Evolutionary conservation across 1,140 invertebrate genomes (phyloP), one percentile per base, ranked within the genome.

Genomic region (Oscheius sp.): DNA sequence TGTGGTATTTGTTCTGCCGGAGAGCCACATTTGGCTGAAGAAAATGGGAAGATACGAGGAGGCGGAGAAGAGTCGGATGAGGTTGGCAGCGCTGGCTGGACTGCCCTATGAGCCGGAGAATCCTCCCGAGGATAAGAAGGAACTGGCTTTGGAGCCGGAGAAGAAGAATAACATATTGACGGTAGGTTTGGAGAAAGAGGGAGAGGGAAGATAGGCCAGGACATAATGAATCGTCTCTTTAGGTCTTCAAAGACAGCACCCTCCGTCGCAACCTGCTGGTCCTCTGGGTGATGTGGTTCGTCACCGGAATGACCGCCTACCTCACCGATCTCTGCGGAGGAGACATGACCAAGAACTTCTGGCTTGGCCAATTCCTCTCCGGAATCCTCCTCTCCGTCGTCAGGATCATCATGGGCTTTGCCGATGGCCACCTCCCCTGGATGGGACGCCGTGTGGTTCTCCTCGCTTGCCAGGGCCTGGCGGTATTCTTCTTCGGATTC

Each of bases 331-430:
- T 71, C 36, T 64, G 58, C 18, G 69, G 69, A 31, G 69, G 69
- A 63, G 69, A 71, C 42, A 71, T 71, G 69, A 63, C 69, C 13
- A 64, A 63, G 59, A 71, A 71, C 69, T 71, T 71, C 69, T 71
- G 69, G 69, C 15, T 71, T 29, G 69, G 69, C 49, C 69, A 71
- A 38, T 71, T 71, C 69, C 69, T 71, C 23, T 58, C 46, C 10
- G 58, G 58, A 35, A 71, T 71, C 29, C 42, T 71, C 35, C 69
- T 71, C n/a, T 71, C 69, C 1, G 58, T 46, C 59, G 69, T 71
- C 38, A 71, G 69, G 52, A 71, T 71, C 28, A 58, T 49, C n/a
- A 36, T 71, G 29, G 69, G 69, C 10, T 71, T 71, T 38, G 69
- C 61, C 3, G 69, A 71, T 29, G 69, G 69, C 10, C 52, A 63